Conservation (phyloP, 1,140 invertebrate genomes). For the Drosophila rhopaloa region DNA sequence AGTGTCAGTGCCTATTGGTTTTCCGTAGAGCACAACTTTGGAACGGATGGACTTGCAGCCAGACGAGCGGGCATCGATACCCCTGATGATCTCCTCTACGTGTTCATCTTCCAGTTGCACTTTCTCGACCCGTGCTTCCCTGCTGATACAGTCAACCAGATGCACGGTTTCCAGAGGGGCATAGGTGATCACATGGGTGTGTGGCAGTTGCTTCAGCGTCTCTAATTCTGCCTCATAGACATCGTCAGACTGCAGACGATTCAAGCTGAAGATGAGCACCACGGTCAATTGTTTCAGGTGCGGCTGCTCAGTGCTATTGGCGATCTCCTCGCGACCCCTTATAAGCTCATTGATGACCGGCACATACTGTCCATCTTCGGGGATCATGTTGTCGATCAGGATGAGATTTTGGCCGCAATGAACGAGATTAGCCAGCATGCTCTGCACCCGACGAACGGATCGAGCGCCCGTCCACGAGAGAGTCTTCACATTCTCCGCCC, state of each 20-base stretch:
- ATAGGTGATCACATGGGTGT: slow-evolving; percentile 85
- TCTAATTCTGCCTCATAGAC: slow-evolving; percentile 86
- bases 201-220: slow-evolving; percentile 85
- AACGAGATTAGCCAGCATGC: slow-evolving; percentile 1
- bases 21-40: slow-evolving; percentile 53
- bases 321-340: not conserved
- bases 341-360: slow-evolving; percentile 1
- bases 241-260: slow-evolving; percentile 4
- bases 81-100: slow-evolving; percentile 25
- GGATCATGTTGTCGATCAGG: slow-evolving; percentile 18
- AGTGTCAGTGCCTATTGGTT: not conserved
- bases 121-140: slow-evolving; percentile 13
- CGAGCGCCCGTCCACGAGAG: slow-evolving; percentile 2
- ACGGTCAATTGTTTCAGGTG: slow-evolving; percentile 13
- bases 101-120: slow-evolving; percentile 15
- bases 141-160: slow-evolving; percentile 42
- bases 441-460: not conserved
- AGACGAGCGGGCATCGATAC: slow-evolving; percentile 16
- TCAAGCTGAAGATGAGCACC: slow-evolving; percentile 11
- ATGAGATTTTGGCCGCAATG: slow-evolving; percentile 17
- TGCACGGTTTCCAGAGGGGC: not conserved
- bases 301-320: slow-evolving; percentile 10
- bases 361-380: slow-evolving; percentile 1
- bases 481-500: slow-evolving; percentile 15
- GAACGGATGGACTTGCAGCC: slow-evolving; percentile 59